phyloP scores from a whole-genome alignment of 1,140 invertebrate genomes.

The Heliconius himera region DNA sequence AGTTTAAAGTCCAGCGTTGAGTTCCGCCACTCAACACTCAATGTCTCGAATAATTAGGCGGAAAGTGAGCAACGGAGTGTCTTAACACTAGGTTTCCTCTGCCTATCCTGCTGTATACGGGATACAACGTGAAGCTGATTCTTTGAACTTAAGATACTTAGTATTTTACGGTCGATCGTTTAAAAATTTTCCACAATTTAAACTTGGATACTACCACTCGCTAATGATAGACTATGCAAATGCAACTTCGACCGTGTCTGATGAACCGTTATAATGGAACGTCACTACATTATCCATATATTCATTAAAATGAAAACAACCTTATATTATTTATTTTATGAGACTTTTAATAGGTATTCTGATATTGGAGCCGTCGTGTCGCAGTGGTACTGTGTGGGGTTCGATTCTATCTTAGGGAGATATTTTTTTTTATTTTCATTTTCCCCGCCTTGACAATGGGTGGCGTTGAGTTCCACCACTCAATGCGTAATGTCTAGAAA shows the following conservation, averaged over 20 bases:
- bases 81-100: too few species aligned
- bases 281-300: slow-evolving; percentile 3
- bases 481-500: too few species aligned
- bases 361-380: background rate
- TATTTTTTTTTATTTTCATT: background rate
- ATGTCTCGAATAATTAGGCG: too few species aligned
- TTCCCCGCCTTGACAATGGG: background rate
- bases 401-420: too few species aligned
- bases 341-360: background rate
- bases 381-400: too few species aligned
- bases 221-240: slow-evolving; percentile 5
- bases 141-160: background rate
- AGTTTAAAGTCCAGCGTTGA: too few species aligned
- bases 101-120: too few species aligned
- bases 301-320: slow-evolving; percentile 1
- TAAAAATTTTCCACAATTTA: background rate
- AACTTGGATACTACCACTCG: background rate
- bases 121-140: background rate
- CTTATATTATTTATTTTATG: background rate
- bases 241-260: slow-evolving; percentile 26
- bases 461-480: background rate
- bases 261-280: slow-evolving; percentile 42
- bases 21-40: too few species aligned
- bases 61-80: too few species aligned
- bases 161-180: background rate